phyloP scores from a whole-genome alignment of 2,797 vertebrate species.

The Notamacropus eugenii region DNA sequence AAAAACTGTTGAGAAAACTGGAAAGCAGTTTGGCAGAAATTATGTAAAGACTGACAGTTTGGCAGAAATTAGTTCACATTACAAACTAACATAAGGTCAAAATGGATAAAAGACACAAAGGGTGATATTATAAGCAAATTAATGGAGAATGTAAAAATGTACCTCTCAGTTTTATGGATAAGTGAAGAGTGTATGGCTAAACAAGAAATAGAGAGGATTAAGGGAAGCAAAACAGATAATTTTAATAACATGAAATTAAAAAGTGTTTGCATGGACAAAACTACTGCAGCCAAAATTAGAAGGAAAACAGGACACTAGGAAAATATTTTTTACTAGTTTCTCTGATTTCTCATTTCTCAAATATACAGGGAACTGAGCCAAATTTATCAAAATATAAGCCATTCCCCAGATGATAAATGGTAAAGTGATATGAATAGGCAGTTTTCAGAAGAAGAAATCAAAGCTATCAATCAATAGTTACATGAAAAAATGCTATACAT shows the following conservation, averaged over 20 bases:
- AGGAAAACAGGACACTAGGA: background rate
- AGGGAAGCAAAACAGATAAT: background rate
- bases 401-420: background rate
- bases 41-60: background rate
- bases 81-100: background rate
- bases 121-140: background rate
- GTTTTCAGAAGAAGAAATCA: background rate
- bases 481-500: background rate
- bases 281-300: background rate
- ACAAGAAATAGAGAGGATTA: background rate
- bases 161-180: background rate
- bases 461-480: background rate
- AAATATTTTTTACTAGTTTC: background rate
- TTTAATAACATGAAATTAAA: background rate
- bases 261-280: background rate
- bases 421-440: background rate
- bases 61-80: background rate
- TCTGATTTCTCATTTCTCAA: background rate
- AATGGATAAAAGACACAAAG: background rate
- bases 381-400: background rate
- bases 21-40: background rate
- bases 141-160: background rate
- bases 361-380: background rate
- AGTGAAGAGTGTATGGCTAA: background rate
- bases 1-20: background rate